Base-by-base conservation (phyloP, 2,797 vertebrate species). In the Glyptemys insculpta region DNA sequence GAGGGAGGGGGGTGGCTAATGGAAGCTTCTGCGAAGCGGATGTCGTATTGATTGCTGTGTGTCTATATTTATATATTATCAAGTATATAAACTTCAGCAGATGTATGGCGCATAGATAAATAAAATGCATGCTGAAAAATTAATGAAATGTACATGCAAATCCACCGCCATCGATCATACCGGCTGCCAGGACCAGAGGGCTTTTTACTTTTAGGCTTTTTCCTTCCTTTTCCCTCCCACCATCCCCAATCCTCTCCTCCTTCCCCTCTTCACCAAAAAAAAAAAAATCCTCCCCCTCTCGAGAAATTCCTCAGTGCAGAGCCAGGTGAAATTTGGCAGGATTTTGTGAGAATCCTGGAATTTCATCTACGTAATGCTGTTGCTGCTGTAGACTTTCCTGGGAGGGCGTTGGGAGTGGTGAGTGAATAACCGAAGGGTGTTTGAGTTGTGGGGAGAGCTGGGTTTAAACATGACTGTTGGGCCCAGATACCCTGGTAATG, bases 41-140 rank as follows among this genome's bases (percentile, higher is more conserved):
- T 98, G 98, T 98, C 97, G 97, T 98, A 98, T 98, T 97, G 98
- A 98, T 98, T 97, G 97, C 95, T 97, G 94, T 65, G 96, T 92
- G 97, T 97, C 98, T 98, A 98, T 98, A 98, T 98, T 98, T 98
- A 98, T 98, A 98, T 98, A 97, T 98, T 97, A 98, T 97, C 97
- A 97, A 98, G 98, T 96, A 97, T 96, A 97, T 98, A 98, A 98
- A 98, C 98, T 98, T 98, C 98, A 97, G 98, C 98, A 98, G 98
- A 98, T 98, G 98, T 98, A 97, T 97, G 97, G 97, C 86, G 96
- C 98, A 96, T 97, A 97, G 98, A 98, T 98, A 98, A 98, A 98
- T 98, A 98, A 98, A 98, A 98, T 98, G 98, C 97, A 96, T 97
- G 57, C 97, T 98, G 97, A 98, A 98, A 98, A 98, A 98, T 98